Base-by-base conservation (phyloP, 2,888 invertebrate genomes). In the Rhingia rostrata region DNA sequence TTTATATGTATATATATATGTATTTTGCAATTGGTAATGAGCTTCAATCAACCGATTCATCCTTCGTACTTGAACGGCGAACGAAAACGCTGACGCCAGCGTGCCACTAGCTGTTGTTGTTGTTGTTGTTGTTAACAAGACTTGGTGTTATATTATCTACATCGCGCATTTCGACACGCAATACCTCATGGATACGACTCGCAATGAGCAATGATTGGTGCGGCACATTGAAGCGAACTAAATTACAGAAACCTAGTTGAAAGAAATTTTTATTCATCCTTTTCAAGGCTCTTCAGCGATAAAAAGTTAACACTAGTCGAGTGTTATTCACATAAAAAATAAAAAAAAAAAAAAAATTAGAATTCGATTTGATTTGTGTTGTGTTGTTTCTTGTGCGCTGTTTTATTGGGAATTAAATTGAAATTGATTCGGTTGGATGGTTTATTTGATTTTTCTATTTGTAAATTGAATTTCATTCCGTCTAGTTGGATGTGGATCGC, bases 41-140 rank as follows among this genome's bases (percentile, higher is more conserved):
- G 75, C 75, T 70, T n/a, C 58, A 64, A 81, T 81, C 75, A 81
- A 75, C 54, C 69, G 75, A 81, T 75, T 75, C 51, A 63, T 81
- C 58, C 64, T 58, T 75, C 69, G 63, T 58, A 58, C 63, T 69
- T 75, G 12, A 51, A n/a, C 56, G 45, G 33, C 60, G 64, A 47
- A 35, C 33, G 61, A 47, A 32, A 22, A 12, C 43, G 6, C 14
- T 41, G 14, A 43, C 43, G 3, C 32, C 39, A 30, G 9, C 66
- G 53, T 30, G 33, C 12, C 37, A 58, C 41, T 64, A 58, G 22
- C 43, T 41, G 35, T 78, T 74, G 43, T 47, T 51, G 35, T 12
- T 41, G 22, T 43, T 41, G 35, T 78, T 74, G 43, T 47, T 51
- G 35, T 12, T 41, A 37, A 35, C 41, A 22, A 33, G 10, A 54